Evolutionary conservation across 2,888 invertebrate genomes (phyloP), one percentile per base, ranked within the genome.

Genomic region (Sphaerophoria rueppellii): DNA sequence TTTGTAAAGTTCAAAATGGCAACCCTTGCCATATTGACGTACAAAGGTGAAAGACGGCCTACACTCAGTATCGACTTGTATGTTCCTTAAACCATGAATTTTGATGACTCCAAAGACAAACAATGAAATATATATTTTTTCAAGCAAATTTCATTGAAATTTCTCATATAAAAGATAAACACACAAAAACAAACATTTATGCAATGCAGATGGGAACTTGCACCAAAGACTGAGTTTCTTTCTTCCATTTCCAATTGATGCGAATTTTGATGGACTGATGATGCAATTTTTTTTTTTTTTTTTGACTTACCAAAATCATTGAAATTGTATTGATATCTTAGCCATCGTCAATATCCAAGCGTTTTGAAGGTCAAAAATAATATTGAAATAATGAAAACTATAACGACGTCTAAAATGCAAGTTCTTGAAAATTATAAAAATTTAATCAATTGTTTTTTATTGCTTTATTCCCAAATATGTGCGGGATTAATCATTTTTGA

Each of bases 31-130:
- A 16, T 58, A 50, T 5, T 2, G 58, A 6, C 1, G 6, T 50
- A 16, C 50, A 60, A 79, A 79, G 79, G 82, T 75, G 71, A 65
- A 75, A 75, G 58, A 52, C 70, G 71, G 43, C 82, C 82, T 79
- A 48, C 32, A 63, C 9, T 6, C 14, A 63, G 63, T 48, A 40
- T 67, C 65, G 67, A 69, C 61, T 79, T 79, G 54, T 67, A 60
- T 81, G 81, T 24, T 24, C 50, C 54, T 75, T 34, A 67, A 71
- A 50, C 67, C 77, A 78, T 65, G 70, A 82, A 78, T 58, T 24
- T 24, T 65, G 74, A 74, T 75, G 82, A 65, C 54, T 81, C 54
- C 46, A 61, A 58, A 74, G 65, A 50, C 58, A 54, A 67, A 71
- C 48, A 80, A 43, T 32, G 48, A 34, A 52, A 52, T 43, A 9